Evolutionary conservation across 2,888 invertebrate genomes (phyloP).

Genomic region (Pachydiplax longipennis): DNA sequence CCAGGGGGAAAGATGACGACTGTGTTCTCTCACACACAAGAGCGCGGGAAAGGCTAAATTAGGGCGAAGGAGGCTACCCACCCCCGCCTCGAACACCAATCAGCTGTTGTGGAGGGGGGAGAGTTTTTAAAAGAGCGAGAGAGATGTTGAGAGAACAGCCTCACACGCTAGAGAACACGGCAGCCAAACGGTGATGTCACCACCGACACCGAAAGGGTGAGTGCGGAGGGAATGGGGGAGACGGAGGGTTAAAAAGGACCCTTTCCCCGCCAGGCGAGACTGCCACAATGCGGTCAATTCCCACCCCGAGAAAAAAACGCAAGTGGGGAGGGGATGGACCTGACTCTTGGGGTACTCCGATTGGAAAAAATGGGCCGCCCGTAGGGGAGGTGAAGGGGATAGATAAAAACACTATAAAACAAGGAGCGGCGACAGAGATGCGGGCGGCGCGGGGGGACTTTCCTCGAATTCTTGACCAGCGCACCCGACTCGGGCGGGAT

Average conservation of each 20-base stretch:
- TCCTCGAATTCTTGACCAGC: background rate
- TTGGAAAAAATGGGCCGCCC: background rate
- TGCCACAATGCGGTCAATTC: constrained; percentile 1
- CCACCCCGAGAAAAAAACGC: background rate
- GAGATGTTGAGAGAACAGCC: background rate
- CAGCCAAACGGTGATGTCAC: background rate
- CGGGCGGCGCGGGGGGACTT: background rate
- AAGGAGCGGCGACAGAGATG: background rate
- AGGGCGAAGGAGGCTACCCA: constrained; percentile 1
- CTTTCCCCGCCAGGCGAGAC: background rate
- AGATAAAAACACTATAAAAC: background rate
- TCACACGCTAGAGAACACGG: background rate
- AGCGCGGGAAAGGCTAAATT: constrained; percentile 8
- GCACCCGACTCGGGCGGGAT: background rate
- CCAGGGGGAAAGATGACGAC: background rate
- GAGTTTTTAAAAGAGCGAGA: background rate
- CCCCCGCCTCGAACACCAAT: constrained; percentile 34
- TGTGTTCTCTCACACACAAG: background rate
- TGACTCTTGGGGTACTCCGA: background rate
- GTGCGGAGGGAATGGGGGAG: background rate
- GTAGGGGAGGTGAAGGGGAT: no score
- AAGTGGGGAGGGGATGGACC: background rate
- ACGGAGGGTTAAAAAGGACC: background rate
- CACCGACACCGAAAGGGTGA: background rate
- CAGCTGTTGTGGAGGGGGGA: constrained; percentile 11